phyloP scores from a whole-genome alignment of 2,888 invertebrate species.

The Tetropium fuscum region DNA sequence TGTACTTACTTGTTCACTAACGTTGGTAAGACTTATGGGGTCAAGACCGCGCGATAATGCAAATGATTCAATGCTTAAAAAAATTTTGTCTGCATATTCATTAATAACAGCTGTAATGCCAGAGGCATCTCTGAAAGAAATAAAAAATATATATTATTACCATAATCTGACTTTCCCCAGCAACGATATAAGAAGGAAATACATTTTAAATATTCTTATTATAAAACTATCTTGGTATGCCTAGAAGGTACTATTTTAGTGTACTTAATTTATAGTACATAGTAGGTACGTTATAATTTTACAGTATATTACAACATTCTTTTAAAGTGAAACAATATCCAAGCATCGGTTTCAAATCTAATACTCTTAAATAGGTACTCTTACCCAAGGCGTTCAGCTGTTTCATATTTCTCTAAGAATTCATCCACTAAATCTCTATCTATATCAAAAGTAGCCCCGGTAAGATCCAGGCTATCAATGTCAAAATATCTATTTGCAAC shows the following conservation, averaged over 20 bases:
- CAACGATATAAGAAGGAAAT: no score
- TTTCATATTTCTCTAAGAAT: neutral
- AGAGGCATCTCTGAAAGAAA: neutral
- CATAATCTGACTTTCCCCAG: no score
- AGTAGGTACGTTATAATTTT: no score
- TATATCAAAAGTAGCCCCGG: neutral
- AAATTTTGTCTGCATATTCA: constrained; percentile 66
- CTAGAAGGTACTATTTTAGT: no score
- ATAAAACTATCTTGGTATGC: no score
- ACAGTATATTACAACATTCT: no score
- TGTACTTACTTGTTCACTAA: neutral
- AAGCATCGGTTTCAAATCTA: no score
- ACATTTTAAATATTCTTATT: no score
- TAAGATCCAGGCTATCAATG: neutral
- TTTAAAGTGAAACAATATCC: no score
- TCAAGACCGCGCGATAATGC: constrained; percentile 44
- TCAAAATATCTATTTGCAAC: neutral
- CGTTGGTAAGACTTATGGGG: neutral
- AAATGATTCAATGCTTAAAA: constrained; percentile 64
- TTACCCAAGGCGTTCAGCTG: no score
- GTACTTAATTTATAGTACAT: no score
- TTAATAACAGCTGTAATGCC: constrained; percentile 26
- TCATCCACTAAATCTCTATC: neutral
- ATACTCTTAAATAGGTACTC: no score
- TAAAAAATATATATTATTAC: neutral